Evolutionary conservation across 1,140 invertebrate species (phyloP).

Genomic region (Drosophila santomea): DNA sequence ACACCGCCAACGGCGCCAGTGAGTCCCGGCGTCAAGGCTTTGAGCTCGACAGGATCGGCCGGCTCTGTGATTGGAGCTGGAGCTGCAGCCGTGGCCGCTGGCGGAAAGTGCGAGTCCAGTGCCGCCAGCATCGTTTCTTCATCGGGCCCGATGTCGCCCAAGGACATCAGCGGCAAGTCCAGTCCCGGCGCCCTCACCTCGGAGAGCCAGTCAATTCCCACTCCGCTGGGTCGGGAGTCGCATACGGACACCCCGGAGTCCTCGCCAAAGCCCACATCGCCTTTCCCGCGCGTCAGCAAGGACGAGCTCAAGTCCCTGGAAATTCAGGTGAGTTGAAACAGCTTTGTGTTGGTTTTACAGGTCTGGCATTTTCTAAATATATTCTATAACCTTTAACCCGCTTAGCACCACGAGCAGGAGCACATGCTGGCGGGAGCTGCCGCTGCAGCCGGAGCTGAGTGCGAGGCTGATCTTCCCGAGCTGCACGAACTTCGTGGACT

Average conservation of each 20-base stretch:
- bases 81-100: conserved; percentile 3
- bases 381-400: background rate
- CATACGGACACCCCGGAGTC: conserved; percentile 81
- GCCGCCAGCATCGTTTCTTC: conserved; percentile 67
- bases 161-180: conserved; percentile 82
- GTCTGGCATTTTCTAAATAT: background rate
- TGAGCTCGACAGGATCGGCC: conserved; percentile 16
- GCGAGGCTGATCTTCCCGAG: conserved; percentile 54
- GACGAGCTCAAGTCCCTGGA: conserved; percentile 71
- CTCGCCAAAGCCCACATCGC: conserved; percentile 83
- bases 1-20: conserved; percentile 82
- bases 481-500: conserved; percentile 73
- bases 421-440: conserved; percentile 7
- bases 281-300: conserved; percentile 79
- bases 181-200: conserved; percentile 80
- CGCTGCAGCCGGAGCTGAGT: conserved; percentile 16
- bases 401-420: conserved; percentile 6
- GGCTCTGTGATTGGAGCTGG: conserved; percentile 7
- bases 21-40: conserved; percentile 71
- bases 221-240: conserved; percentile 76
- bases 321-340: conserved; percentile 6
- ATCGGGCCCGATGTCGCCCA: conserved; percentile 76
- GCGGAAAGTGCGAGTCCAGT: conserved; percentile 55
- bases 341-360: background rate
- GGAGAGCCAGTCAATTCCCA: conserved; percentile 84